A percentile compares a stretch with the other conserved stretches of the same genome.
These are phyloP conservation scores for Ceratina calcarata DNA, from an alignment of 1,140 invertebrate species.

Conservation along the genomic window DNA sequence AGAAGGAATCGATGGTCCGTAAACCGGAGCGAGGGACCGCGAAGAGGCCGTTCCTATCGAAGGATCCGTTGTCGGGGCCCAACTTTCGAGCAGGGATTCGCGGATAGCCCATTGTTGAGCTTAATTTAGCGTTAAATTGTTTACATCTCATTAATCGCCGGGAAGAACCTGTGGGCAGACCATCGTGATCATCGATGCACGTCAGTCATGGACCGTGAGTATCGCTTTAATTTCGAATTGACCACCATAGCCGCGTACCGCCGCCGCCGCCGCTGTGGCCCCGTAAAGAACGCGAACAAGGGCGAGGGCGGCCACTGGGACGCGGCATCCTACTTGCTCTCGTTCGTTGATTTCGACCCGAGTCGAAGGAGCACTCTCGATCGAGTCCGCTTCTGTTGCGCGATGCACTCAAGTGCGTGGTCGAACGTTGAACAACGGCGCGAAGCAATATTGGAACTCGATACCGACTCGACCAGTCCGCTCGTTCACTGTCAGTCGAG, in stretches of 20 bases:
- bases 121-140: conserved; percentile 81
- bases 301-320: conserved; percentile 1
- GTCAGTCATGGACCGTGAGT: conserved; percentile 68
- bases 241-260: conserved; percentile 53
- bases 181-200: conserved; percentile 77
- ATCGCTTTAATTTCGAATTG: conserved; percentile 75
- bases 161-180: conserved; percentile 65
- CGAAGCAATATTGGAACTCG: conserved; percentile 43
- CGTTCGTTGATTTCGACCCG: conserved; percentile 45
- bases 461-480: conserved; percentile 43
- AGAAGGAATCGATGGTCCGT: conserved; percentile 63
- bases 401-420: conserved; percentile 28
- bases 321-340: conserved; percentile 10
- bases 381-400: conserved; percentile 3
- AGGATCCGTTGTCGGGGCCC: conserved; percentile 21
- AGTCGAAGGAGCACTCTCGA: neutral
- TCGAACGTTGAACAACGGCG: conserved; percentile 21
- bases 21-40: conserved; percentile 40
- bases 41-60: conserved; percentile 52
- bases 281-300: neutral
- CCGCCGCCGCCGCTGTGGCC: neutral
- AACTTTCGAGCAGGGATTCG: conserved; percentile 32
- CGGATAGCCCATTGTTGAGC: conserved; percentile 75
- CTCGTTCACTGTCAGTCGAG: conserved; percentile 46
- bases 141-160: conserved; percentile 80